These are phyloP conservation scores for Drosophila orena DNA, from an alignment of 1,140 invertebrate genomes.

Conservation along the genomic window DNA sequence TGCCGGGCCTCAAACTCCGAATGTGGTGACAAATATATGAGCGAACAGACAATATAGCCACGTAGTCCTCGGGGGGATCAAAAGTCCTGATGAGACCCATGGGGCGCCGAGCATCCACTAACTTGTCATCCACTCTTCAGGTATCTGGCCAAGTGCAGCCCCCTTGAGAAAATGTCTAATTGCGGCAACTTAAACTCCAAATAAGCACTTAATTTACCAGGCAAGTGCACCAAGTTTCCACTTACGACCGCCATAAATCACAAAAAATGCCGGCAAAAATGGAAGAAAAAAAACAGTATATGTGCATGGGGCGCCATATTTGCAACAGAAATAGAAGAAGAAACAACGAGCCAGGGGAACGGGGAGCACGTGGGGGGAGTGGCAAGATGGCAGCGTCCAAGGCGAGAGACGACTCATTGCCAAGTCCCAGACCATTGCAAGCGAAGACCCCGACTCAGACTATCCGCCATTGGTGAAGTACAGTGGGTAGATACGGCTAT, in stretches of 20 bases:
- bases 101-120: constrained; percentile 30
- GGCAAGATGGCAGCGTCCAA: constrained; percentile 54
- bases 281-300: constrained; percentile 18
- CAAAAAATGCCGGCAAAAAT: constrained; percentile 18
- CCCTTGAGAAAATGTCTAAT: constrained; percentile 72
- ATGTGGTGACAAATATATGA: constrained; percentile 17
- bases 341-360: constrained; percentile 3
- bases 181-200: constrained; percentile 79
- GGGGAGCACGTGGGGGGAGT: background rate
- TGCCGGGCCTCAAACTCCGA: background rate
- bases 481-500: constrained; percentile 1
- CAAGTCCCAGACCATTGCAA: constrained; percentile 43
- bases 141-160: constrained; percentile 44
- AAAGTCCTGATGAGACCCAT: constrained; percentile 22
- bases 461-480: constrained; percentile 15
- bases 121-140: constrained; percentile 38
- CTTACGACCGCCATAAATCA: constrained; percentile 57
- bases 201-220: constrained; percentile 83
- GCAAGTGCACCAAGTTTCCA: constrained; percentile 68
- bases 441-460: constrained; percentile 23
- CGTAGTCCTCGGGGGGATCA: constrained; percentile 6
- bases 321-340: constrained; percentile 54
- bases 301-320: constrained; percentile 47
- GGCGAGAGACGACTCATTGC: constrained; percentile 61
- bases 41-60: constrained; percentile 19